Evolutionary conservation across 1,140 invertebrate genomes (phyloP).

Genomic region (Tetragonula clypearis): DNA sequence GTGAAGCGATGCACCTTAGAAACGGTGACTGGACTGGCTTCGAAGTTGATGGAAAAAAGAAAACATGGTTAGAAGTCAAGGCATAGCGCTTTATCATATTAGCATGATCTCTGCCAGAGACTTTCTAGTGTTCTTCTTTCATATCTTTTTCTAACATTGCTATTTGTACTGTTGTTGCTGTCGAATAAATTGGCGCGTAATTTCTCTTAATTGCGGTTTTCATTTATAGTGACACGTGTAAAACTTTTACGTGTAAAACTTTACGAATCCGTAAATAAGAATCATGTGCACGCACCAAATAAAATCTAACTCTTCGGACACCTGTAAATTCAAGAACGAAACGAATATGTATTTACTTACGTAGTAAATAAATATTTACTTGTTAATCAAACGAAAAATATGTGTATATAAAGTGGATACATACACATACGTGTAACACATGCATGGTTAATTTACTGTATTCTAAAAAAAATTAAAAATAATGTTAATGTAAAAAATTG

Average conservation of each 20-base stretch:
- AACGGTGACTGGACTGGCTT: constrained; percentile 23
- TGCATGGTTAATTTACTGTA: neutral
- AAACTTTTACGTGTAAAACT: no score
- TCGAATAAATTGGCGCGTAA: neutral
- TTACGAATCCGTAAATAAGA: neutral
- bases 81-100: constrained; percentile 52
- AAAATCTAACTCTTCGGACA: neutral
- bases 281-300: neutral
- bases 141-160: neutral
- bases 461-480: no score
- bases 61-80: constrained; percentile 40
- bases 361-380: neutral
- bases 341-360: neutral
- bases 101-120: constrained; percentile 20
- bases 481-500: neutral
- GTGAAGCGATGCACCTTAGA: constrained; percentile 25
- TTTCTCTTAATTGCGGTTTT: constrained; percentile 34
- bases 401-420: neutral
- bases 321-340: neutral
- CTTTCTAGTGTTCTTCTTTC: constrained; percentile 48
- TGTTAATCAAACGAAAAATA: neutral
- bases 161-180: no score
- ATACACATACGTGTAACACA: neutral
- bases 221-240: neutral
- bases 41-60: constrained; percentile 15